Base-by-base conservation (phyloP, 2,113 vertebrate species). In the Datnioides undecimradiatus region DNA sequence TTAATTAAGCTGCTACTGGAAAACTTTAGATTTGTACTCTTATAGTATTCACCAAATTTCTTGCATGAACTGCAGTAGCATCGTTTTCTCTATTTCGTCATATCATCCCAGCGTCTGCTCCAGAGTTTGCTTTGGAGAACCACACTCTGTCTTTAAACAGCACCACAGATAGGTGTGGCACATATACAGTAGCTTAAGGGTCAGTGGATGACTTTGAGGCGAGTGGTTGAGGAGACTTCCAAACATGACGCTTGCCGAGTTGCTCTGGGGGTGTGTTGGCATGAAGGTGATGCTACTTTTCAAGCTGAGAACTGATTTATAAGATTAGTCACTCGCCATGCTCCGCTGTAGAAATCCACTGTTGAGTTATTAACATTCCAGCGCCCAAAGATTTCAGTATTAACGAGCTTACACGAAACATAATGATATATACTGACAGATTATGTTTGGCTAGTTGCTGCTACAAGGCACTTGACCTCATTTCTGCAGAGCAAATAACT, bases 401-500 rank as follows among this genome's bases (percentile, higher is more conserved):
- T 31, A 48, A 45, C 27, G 9, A 45, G 40, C 40, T 57, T 33
- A 41, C 21, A 67, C 40, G 40, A 38, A 38, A 41, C 25, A 5
- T 40, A 27, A 48, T 52, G 17, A 31, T 48, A 23, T 67, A 38
- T 23, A 29, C 33, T 29, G n/a, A 51, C 33, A 25, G 55, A 60
- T 69, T 60, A 33, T 69, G 36, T 25, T 63, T 7, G 23, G 48
- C 48, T 10, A n/a, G 16, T 41, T 63, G 43, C 23, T 19, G 27
- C 62, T 41, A 52, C 2, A 19, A 27, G 27, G 0, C 10, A n/a
- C 36, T 29, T n/a, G 16, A 55, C 59, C 48, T 34, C 0, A 34
- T 62, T 62, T 27, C 66, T 63, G 11, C 36, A 41, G 25, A 69
- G 40, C 46, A 60, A 57, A 48, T 36, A 65, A 34, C 25, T 34